Conservation (phyloP, 2,113 vertebrate genomes). For the Hepsetus odoe region DNA sequence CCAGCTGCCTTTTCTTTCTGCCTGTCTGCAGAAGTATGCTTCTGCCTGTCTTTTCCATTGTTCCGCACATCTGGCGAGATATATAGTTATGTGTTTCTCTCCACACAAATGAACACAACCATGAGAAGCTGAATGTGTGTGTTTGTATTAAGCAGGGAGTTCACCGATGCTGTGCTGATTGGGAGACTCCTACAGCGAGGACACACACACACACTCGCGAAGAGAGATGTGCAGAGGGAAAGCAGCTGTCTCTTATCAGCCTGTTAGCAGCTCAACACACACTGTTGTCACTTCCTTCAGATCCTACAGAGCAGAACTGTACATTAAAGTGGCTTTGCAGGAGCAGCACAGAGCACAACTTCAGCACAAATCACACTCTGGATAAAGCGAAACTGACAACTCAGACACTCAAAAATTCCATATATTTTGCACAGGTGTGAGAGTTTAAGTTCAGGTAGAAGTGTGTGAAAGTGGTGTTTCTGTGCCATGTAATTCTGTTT, state of each 20-base stretch:
- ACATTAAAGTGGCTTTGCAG: not conserved
- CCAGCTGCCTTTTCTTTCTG: not conserved
- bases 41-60: not conserved
- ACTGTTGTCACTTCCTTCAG: not conserved
- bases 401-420: too few species aligned
- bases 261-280: not conserved
- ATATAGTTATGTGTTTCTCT: too few species aligned
- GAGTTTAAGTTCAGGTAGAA: too few species aligned
- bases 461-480: too few species aligned
- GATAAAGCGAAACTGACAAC: too few species aligned
- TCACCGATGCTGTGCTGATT: not conserved
- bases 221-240: not conserved
- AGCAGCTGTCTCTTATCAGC: not conserved
- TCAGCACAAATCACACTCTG: too few species aligned
- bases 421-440: too few species aligned
- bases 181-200: not conserved
- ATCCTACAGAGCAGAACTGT: not conserved
- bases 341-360: too few species aligned
- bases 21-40: not conserved
- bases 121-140: not conserved
- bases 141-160: not conserved
- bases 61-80: too few species aligned
- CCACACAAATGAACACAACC: too few species aligned
- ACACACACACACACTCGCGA: not conserved
- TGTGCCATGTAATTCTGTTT: too few species aligned